A percentile compares a stretch with the other conserved stretches of the same genome.
phyloP scores from a whole-genome alignment of 2,797 vertebrate genomes.

The Dallia pectoralis region DNA sequence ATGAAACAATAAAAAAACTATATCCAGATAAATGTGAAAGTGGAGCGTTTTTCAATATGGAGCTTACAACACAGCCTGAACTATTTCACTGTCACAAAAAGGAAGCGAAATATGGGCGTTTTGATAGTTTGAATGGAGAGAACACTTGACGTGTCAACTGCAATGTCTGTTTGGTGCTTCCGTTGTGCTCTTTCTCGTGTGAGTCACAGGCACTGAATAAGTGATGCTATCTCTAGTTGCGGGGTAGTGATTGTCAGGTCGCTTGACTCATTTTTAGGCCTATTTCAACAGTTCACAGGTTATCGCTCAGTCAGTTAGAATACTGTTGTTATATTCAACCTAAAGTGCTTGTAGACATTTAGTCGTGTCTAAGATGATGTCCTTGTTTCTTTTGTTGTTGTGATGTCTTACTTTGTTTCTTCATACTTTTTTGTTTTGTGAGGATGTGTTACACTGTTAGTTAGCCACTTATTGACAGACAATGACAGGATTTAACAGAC shows the following conservation, averaged over 20 bases:
- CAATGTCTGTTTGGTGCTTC: constrained; percentile 50
- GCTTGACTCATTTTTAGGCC: constrained; percentile 5
- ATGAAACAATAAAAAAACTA: constrained; percentile 74
- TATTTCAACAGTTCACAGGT: constrained; percentile 22
- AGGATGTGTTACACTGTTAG: neutral
- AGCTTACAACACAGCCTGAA: constrained; percentile 31
- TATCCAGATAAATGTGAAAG: constrained; percentile 66
- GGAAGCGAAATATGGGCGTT: constrained; percentile 50
- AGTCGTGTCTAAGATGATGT: neutral
- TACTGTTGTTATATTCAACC: neutral
- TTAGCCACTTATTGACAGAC: constrained; percentile 2
- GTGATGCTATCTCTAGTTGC: constrained; percentile 67
- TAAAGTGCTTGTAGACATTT: constrained; percentile 15
- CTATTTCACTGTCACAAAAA: constrained; percentile 15
- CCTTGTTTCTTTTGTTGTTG: neutral
- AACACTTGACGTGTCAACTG: constrained; percentile 17
- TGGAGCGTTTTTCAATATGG: constrained; percentile 61
- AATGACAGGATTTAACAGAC: neutral
- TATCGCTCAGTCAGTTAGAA: constrained; percentile 16
- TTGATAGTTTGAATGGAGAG: constrained; percentile 36
- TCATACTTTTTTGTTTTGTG: neutral
- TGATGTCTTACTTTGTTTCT: neutral
- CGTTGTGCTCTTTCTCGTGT: constrained; percentile 44
- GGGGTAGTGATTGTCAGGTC: constrained; percentile 54
- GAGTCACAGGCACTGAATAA: constrained; percentile 68